Evolutionary conservation across 2,797 vertebrate genomes (phyloP), one percentile per base, ranked within the genome.

Genomic region (Muscicapa comitata): DNA sequence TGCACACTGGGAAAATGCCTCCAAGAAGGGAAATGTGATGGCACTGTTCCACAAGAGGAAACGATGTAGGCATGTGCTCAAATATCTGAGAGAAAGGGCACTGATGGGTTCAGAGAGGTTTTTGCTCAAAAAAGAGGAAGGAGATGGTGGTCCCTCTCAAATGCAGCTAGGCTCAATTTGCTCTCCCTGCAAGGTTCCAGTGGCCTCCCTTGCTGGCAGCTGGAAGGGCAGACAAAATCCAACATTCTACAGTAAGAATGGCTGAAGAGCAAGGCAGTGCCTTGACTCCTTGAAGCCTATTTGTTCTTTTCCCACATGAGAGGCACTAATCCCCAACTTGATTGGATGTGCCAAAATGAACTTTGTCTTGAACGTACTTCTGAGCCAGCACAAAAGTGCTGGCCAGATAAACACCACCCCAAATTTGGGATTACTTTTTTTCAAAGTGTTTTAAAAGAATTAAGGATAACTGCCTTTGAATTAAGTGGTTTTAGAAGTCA

Each of bases 401-500:
- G 75, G n/a, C 51, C 23, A 38, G 75, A 65, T 20, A 45, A 72
- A 83, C 43, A 57, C 25, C 62, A 43, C 26, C n/a, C 17, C 16
- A 9, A 55, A 59, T 40, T 42, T 29, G 17, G 42, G 45, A 33
- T 51, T 71, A 1, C 63, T 76, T 67, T 54, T 33, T 54, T 11
- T 2, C 13, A 6, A 89, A 81, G 21, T 68, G 31, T 73, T 92
- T 94, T 73, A 66, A 48, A 88, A 86, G 63, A 84, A 55, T 24
- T 66, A 84, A 88, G 43, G 51, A 63, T 88, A 67, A 48, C 70
- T 81, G 79, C 62, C 8, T 86, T 91, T 92, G 84, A 74, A 91
- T 92, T 72, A 87, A 91, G 75, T 77, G 51, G 47, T 38, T 86
- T 93, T 78, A 86, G 82, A 40, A 94, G 74, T 88, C 85, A 73